Conservation (phyloP, 2,797 vertebrate species). For the Malacoctenus gilli region DNA sequence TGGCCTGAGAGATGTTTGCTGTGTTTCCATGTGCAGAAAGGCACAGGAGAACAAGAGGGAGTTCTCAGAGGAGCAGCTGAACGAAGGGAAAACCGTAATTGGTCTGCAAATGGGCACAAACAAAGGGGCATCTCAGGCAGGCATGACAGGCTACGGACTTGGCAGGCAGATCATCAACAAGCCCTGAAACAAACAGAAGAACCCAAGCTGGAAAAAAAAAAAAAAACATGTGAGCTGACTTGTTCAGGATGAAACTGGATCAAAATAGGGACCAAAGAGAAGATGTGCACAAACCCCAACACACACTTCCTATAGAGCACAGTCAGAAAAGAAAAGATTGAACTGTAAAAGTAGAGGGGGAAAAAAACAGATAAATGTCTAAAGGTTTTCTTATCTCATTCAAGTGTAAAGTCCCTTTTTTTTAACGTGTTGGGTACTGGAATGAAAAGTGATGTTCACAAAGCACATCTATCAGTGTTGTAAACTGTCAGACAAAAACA, state of each 20-base stretch:
- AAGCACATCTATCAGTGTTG: neutral
- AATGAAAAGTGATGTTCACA: too few species aligned
- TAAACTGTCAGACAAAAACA: too few species aligned
- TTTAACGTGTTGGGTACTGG: too few species aligned
- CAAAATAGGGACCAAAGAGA: slow-evolving; percentile 64
- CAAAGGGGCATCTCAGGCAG: slow-evolving; percentile 92
- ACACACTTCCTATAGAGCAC: slow-evolving; percentile 25
- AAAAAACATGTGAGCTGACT: slow-evolving; percentile 51
- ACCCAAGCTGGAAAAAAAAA: slow-evolving; percentile 43
- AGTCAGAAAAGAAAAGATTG: slow-evolving; percentile 16
- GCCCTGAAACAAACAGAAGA: slow-evolving; percentile 39
- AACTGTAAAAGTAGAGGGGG: slow-evolving; percentile 10
- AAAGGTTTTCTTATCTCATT: too few species aligned
- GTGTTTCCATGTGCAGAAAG: slow-evolving; percentile 82
- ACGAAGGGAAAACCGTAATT: slow-evolving; percentile 91
- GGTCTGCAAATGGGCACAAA: slow-evolving; percentile 98
- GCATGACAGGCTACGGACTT: slow-evolving; percentile 92
- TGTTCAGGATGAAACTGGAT: slow-evolving; percentile 64
- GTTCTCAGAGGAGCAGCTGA: slow-evolving; percentile 92
- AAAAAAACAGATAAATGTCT: too few species aligned
- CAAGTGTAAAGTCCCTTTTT: too few species aligned
- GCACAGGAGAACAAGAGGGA: slow-evolving; percentile 93
- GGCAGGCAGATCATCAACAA: slow-evolving; percentile 92
- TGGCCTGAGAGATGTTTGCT: slow-evolving; percentile 30
- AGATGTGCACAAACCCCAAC: slow-evolving; percentile 34